These are phyloP conservation scores for Mylabris sibirica DNA, from an alignment of 2,888 invertebrate species.

Conservation along the genomic window DNA sequence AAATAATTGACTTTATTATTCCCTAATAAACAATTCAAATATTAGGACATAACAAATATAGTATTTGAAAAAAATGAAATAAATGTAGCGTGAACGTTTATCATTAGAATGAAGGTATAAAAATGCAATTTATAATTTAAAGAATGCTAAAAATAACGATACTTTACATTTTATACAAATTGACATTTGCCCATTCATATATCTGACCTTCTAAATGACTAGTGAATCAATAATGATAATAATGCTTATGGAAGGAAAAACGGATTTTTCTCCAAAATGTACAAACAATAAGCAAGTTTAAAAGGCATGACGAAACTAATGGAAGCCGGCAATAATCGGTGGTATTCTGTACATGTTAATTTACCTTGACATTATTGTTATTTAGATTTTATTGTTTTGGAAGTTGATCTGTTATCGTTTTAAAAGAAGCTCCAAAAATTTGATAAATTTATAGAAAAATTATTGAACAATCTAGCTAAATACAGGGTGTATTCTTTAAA, in stretches of 20 bases:
- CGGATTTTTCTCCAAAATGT: neutral
- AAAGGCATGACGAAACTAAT: neutral
- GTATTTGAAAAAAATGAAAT: neutral
- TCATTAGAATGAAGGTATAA: neutral
- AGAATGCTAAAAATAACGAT: neutral
- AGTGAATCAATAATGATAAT: neutral
- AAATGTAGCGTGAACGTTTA: neutral
- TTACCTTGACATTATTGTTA: no score
- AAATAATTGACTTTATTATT: neutral
- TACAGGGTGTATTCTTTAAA: no score
- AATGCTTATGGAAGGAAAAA: neutral
- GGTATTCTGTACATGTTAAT: no score
- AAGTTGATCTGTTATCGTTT: no score
- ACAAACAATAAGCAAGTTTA: neutral
- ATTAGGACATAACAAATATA: no score
- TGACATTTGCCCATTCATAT: neutral
- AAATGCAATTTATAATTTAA: neutral
- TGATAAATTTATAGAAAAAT: no score
- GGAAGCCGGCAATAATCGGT: no score
- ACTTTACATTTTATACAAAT: neutral
- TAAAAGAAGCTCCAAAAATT: no score
- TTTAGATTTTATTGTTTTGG: no score
- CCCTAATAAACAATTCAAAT: constrained; percentile 6
- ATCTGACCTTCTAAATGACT: constrained; percentile 4
- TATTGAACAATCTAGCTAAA: no score